These are phyloP conservation scores for Slavum lentiscoides DNA, from an alignment of 2,888 invertebrate species.

Conservation along the genomic window DNA sequence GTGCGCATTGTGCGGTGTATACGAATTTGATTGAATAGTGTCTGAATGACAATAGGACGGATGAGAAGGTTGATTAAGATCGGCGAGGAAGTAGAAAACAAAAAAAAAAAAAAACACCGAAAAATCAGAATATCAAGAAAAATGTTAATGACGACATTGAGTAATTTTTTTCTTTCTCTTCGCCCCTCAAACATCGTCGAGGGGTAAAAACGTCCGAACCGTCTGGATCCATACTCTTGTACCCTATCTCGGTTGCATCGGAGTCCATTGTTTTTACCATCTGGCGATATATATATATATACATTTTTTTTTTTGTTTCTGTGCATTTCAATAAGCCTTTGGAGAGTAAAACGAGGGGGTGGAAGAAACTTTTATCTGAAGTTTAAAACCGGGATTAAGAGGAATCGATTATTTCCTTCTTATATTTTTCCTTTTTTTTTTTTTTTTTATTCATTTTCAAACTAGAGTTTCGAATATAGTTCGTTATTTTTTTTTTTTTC, in stretches of 20 bases:
- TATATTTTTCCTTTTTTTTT: background rate
- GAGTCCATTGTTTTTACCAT: slow-evolving; percentile 45
- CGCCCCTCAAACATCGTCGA: slow-evolving; percentile 8
- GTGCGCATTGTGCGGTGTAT: background rate
- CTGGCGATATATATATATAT: slow-evolving; percentile 23
- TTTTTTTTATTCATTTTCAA: slow-evolving; percentile 22
- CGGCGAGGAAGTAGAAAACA: background rate
- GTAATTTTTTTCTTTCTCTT: slow-evolving; percentile 22
- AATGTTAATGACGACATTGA: slow-evolving; percentile 47
- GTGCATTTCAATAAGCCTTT: slow-evolving; percentile 48
- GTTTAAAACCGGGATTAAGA: slow-evolving; percentile 50
- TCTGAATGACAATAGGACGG: slow-evolving; percentile 24
- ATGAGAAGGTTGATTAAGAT: slow-evolving; percentile 19
- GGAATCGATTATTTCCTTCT: slow-evolving; percentile 45
- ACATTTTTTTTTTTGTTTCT: slow-evolving; percentile 37
- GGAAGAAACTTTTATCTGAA: slow-evolving; percentile 46
- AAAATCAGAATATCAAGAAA: slow-evolving; percentile 1
- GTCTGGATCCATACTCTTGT: slow-evolving; percentile 29
- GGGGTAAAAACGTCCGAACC: slow-evolving; percentile 33
- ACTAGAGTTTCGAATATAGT: slow-evolving; percentile 37
- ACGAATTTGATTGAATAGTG: background rate
- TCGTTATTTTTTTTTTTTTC: background rate
- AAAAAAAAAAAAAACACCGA: background rate
- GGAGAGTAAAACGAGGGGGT: slow-evolving; percentile 11
- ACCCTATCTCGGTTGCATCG: slow-evolving; percentile 33